phyloP scores from a whole-genome alignment of 1,140 invertebrate species.

The Marisa cornuarietis region DNA sequence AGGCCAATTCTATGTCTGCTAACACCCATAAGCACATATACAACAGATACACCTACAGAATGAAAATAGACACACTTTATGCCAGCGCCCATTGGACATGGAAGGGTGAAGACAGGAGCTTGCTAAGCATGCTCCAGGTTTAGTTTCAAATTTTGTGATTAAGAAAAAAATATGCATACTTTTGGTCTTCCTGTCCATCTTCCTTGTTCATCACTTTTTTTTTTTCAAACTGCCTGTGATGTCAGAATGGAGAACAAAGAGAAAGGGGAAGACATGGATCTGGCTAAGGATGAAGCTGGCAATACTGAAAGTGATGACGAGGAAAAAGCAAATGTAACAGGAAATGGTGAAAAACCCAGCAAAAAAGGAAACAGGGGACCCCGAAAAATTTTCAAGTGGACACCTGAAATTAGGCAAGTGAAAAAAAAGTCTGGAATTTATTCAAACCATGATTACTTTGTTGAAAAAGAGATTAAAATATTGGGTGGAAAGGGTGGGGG shows the following conservation, averaged over 20 bases:
- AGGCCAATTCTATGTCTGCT: too few species aligned
- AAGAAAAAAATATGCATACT: neutral
- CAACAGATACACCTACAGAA: too few species aligned
- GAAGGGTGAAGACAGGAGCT: too few species aligned
- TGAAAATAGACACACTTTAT: too few species aligned
- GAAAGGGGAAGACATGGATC: slow-evolving; percentile 28
- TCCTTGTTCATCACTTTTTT: neutral
- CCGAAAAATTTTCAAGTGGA: slow-evolving; percentile 71
- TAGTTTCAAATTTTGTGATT: neutral
- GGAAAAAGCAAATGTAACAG: slow-evolving; percentile 46
- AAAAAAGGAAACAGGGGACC: slow-evolving; percentile 69
- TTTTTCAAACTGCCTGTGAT: slow-evolving; percentile 2
- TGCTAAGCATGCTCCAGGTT: neutral
- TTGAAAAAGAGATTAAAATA: too few species aligned
- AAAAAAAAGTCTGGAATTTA: too few species aligned
- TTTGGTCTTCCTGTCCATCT: neutral
- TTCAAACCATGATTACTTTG: too few species aligned
- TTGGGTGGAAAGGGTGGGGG: too few species aligned
- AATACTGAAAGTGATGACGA: slow-evolving; percentile 62
- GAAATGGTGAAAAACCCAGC: slow-evolving; percentile 45
- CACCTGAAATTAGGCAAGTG: slow-evolving; percentile 69
- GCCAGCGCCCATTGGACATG: too few species aligned
- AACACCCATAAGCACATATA: too few species aligned
- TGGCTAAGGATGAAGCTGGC: slow-evolving; percentile 39
- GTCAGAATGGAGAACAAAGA: slow-evolving; percentile 43